A percentile compares a stretch with the other conserved stretches of the same genome.
Evolutionary conservation across 2,888 invertebrate genomes (phyloP).

Genomic region (Dryomyza anilis): DNA sequence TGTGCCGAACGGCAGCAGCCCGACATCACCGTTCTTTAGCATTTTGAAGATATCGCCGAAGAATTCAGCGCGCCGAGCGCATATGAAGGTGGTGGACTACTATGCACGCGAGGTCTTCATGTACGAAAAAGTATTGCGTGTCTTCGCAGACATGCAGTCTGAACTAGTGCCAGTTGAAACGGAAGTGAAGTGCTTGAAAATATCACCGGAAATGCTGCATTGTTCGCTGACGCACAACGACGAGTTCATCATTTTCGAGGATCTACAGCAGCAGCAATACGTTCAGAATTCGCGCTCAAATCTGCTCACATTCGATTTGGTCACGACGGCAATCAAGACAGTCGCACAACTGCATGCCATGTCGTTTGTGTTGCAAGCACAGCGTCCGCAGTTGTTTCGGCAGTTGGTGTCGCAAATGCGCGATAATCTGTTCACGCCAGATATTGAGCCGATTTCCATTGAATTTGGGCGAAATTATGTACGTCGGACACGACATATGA

Average conservation of each 20-base stretch:
- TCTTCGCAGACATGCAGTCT: constrained; percentile 32
- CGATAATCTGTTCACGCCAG: constrained; percentile 47
- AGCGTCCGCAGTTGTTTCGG: constrained; percentile 38
- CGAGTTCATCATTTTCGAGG: constrained; percentile 52
- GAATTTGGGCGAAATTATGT: constrained; percentile 51
- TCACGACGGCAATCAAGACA: constrained; percentile 57
- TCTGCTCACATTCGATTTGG: constrained; percentile 56
- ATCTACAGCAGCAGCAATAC: constrained; percentile 41
- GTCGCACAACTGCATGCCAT: constrained; percentile 63
- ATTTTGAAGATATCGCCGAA: constrained; percentile 52
- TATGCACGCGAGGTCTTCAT: constrained; percentile 51
- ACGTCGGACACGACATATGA: constrained; percentile 40
- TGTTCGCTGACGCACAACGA: constrained; percentile 39
- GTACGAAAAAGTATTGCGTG: constrained; percentile 45
- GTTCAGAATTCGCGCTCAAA: constrained; percentile 51
- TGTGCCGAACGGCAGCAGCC: not conserved
- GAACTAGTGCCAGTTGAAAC: not conserved
- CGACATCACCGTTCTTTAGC: constrained; percentile 15
- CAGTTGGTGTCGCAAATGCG: constrained; percentile 38
- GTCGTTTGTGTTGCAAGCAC: constrained; percentile 59
- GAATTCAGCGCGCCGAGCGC: constrained; percentile 45
- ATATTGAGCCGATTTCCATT: constrained; percentile 44
- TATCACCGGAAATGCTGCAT: constrained; percentile 42
- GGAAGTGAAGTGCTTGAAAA: constrained; percentile 27
- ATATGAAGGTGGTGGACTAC: constrained; percentile 47